Evolutionary conservation across 2,113 vertebrate species (phyloP).

Genomic region (Canis aureus): DNA sequence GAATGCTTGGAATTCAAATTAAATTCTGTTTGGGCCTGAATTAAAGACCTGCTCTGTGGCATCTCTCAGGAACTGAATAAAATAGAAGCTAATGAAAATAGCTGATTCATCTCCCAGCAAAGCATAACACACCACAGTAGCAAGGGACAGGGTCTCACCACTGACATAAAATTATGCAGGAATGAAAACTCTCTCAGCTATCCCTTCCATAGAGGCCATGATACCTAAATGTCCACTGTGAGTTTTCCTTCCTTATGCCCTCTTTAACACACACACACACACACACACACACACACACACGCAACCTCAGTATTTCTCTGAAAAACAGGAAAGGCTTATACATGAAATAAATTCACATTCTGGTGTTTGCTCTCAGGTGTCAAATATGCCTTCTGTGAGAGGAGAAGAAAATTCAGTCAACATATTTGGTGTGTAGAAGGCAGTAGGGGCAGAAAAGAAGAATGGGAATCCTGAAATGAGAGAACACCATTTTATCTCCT

Average conservation of each 20-base stretch:
- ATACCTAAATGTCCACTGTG: background rate
- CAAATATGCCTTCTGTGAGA: background rate
- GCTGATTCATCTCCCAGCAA: background rate
- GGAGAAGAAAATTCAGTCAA: background rate
- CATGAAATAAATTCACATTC: background rate
- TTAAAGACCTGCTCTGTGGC: conserved; percentile 39
- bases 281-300: too few species aligned
- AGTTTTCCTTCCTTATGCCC: background rate
- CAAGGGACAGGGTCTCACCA: background rate
- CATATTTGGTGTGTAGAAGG: background rate
- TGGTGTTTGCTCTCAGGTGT: background rate
- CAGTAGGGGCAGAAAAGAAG: background rate
- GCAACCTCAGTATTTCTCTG: background rate
- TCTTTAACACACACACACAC: background rate
- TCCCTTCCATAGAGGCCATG: background rate
- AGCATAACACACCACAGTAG: background rate
- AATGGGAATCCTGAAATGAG: background rate
- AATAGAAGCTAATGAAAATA: conserved; percentile 50
- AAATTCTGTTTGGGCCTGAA: conserved; percentile 3
- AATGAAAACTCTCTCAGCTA: background rate
- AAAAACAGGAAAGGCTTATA: background rate
- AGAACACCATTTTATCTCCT: background rate
- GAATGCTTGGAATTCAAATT: conserved; percentile 64
- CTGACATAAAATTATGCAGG: background rate
- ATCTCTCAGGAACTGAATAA: conserved; percentile 25